These are phyloP conservation scores for Serripes groenlandicus DNA, from an alignment of 2,888 invertebrate genomes.

Conservation along the genomic window DNA sequence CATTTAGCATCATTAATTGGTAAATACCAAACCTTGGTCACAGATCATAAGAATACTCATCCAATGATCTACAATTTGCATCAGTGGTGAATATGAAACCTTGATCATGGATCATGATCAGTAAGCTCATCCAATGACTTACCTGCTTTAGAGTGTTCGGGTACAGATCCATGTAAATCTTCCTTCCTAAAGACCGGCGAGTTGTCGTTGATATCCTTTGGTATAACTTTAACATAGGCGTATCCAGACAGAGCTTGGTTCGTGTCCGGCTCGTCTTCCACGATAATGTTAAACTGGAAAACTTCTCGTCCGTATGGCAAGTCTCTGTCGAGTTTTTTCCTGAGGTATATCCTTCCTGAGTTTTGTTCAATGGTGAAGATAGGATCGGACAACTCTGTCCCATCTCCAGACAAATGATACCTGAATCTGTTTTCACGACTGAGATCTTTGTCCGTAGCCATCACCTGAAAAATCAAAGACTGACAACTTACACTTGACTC, in stretches of 20 bases:
- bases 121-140: too few species aligned
- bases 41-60: too few species aligned
- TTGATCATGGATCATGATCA: too few species aligned
- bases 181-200: constrained; percentile 92
- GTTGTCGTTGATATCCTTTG: constrained; percentile 99
- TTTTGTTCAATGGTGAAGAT: constrained; percentile 98
- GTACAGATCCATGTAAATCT: constrained; percentile 89
- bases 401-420: constrained; percentile 88
- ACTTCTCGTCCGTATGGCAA: constrained; percentile 96
- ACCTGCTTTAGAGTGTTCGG: constrained; percentile 97
- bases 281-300: constrained; percentile 84
- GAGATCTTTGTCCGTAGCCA: constrained; percentile 98
- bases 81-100: too few species aligned
- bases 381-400: constrained; percentile 66
- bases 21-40: too few species aligned
- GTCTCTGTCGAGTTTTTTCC: constrained; percentile 97
- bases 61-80: too few species aligned
- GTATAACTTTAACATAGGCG: constrained; percentile 98
- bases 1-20: too few species aligned
- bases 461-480: constrained; percentile 92
- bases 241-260: constrained; percentile 89
- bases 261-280: constrained; percentile 83
- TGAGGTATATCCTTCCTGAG: constrained; percentile 97
- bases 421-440: constrained; percentile 98
- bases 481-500: too few species aligned